phyloP scores from a whole-genome alignment of 2,888 invertebrate genomes.

The Abrostola triplasia region DNA sequence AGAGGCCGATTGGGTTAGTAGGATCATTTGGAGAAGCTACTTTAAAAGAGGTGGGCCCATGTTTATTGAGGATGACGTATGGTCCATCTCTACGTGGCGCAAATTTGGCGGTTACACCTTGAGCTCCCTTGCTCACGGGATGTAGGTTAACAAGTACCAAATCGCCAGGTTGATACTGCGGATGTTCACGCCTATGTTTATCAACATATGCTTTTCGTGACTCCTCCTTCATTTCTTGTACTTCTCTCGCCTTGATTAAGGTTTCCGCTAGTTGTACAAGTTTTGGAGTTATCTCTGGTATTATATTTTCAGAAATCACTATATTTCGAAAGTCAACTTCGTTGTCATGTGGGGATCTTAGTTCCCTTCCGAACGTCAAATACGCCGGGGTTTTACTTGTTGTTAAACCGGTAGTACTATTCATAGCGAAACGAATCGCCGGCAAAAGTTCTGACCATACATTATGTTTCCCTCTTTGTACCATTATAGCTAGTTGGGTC shows the following conservation, averaged over 20 bases:
- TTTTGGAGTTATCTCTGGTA: slow-evolving; percentile 28
- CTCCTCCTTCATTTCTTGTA: slow-evolving; percentile 1
- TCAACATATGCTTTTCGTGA: too few relatives aligned
- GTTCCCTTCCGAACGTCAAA: slow-evolving; percentile 35
- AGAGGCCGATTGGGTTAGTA: too few relatives aligned
- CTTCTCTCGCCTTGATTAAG: slow-evolving; percentile 13
- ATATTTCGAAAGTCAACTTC: slow-evolving; percentile 13
- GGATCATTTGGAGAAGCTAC: too few relatives aligned
- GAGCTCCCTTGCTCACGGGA: too few relatives aligned
- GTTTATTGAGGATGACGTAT: too few relatives aligned
- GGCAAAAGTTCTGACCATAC: slow-evolving; percentile 23
- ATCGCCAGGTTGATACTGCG: too few relatives aligned
- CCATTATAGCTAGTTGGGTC: slow-evolving; percentile 37
- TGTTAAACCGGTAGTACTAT: slow-evolving; percentile 3
- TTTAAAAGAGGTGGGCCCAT: too few relatives aligned
- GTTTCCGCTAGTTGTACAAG: not conserved
- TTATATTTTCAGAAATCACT: slow-evolving; percentile 20
- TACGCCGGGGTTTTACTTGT: slow-evolving; percentile 25
- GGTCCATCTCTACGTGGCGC: too few relatives aligned
- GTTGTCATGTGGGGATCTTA: slow-evolving; percentile 22
- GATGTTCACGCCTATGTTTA: too few relatives aligned
- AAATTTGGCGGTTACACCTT: too few relatives aligned
- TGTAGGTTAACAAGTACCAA: too few relatives aligned
- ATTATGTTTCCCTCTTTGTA: slow-evolving; percentile 20
- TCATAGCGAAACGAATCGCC: slow-evolving; percentile 39